Evolutionary conservation across 1,140 invertebrate genomes (phyloP).

Genomic region (Trissolcus basalis): DNA sequence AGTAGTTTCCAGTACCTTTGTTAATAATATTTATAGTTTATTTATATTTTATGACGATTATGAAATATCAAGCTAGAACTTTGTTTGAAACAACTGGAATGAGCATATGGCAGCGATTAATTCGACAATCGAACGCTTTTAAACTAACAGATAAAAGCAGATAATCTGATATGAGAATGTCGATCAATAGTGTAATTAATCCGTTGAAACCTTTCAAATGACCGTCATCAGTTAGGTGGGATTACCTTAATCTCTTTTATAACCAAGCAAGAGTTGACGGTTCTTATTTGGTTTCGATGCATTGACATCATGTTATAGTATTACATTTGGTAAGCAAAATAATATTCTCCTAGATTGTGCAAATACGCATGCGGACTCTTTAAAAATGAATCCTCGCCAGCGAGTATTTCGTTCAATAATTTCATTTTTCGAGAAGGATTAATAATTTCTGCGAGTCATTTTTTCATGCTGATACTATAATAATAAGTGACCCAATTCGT

Average conservation of each 20-base stretch:
- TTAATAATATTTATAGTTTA: no score
- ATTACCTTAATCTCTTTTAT: conserved; percentile 70
- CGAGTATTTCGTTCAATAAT: no score
- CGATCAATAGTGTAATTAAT: conserved; percentile 66
- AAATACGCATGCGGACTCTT: neutral
- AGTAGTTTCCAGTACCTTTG: no score
- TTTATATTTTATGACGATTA: no score
- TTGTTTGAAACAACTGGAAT: conserved; percentile 20
- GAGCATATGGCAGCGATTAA: conserved; percentile 36
- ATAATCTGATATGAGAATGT: conserved; percentile 49
- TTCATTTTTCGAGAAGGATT: no score
- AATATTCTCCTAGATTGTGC: conserved; percentile 1
- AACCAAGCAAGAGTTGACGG: conserved; percentile 43
- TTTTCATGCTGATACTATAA: no score
- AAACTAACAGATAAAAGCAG: conserved; percentile 41
- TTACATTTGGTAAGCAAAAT: conserved; percentile 22
- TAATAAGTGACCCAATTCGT: no score
- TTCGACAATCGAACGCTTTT: conserved; percentile 36
- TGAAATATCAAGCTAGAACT: neutral
- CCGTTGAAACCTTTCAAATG: conserved; percentile 72
- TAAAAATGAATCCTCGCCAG: neutral
- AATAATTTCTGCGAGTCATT: no score
- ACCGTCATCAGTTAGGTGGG: conserved; percentile 70
- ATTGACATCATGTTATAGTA: conserved; percentile 50
- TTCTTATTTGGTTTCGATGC: conserved; percentile 69